Percentiles rank a stretch among this genome's conserved stretches.
These are phyloP conservation scores for Lepidochitona cinerea DNA, from an alignment of 2,888 invertebrate genomes.

Conservation along the genomic window DNA sequence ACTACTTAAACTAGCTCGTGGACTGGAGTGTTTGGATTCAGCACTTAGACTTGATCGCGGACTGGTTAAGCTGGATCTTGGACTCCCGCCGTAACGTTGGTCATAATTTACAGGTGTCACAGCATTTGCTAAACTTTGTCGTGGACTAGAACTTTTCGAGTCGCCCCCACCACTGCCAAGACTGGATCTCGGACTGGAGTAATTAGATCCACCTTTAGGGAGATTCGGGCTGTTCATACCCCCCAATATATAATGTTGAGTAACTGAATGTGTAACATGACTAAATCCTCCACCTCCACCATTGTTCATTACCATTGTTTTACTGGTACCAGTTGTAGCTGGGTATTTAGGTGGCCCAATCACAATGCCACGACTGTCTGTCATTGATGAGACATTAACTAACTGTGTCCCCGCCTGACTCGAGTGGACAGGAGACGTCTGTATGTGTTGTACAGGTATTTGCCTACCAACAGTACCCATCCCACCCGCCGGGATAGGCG, in stretches of 20 bases:
- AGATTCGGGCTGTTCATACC: background rate
- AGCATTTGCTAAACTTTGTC: conserved; percentile 53
- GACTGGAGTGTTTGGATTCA: conserved; percentile 73
- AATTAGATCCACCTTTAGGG: conserved; percentile 28
- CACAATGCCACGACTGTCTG: background rate
- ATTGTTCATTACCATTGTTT: background rate
- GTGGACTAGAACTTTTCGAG: conserved; percentile 61
- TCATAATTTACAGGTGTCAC: conserved; percentile 54
- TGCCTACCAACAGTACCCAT: background rate
- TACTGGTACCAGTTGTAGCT: background rate
- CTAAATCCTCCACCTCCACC: background rate
- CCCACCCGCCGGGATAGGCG: background rate
- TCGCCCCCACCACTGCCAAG: conserved; percentile 56
- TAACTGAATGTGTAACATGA: background rate
- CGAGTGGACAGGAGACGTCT: background rate
- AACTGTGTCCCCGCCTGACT: background rate
- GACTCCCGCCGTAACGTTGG: conserved; percentile 40
- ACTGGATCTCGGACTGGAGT: conserved; percentile 69
- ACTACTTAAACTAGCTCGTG: conserved; percentile 63
- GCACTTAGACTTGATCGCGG: conserved; percentile 69
- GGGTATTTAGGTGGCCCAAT: background rate
- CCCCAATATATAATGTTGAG: background rate
- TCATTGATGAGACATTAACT: background rate
- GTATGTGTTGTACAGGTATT: background rate
- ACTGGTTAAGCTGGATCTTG: conserved; percentile 57